These are phyloP conservation scores for Etheostoma cragini DNA, from an alignment of 2,113 vertebrate species.

Conservation along the genomic window DNA sequence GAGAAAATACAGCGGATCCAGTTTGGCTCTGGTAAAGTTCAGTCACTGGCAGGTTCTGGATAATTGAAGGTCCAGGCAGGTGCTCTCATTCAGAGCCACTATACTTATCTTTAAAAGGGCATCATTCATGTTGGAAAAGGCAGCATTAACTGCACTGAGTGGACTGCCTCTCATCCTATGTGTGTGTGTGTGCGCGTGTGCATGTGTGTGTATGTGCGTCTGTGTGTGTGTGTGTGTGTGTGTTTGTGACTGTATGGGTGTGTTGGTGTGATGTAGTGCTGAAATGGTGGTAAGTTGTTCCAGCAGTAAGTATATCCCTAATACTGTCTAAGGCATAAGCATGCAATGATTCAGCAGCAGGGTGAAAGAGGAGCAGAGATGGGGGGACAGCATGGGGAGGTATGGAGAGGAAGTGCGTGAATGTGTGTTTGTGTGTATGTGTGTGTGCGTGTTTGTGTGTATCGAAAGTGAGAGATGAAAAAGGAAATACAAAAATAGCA, in stretches of 20 bases:
- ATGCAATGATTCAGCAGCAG: not conserved
- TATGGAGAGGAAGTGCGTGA: not conserved
- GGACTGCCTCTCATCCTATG: slow-evolving; percentile 8
- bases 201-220: not conserved
- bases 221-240: not conserved
- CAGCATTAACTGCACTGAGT: slow-evolving; percentile 40
- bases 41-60: slow-evolving; percentile 14
- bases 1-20: slow-evolving; percentile 34
- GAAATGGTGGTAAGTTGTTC: not conserved
- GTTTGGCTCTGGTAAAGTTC: slow-evolving; percentile 41
- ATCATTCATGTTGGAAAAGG: slow-evolving; percentile 39
- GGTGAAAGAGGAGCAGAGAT: not conserved
- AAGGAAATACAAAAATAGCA: not conserved
- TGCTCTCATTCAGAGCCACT: slow-evolving; percentile 40
- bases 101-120: slow-evolving; percentile 51
- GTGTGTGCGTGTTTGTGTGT: no score
- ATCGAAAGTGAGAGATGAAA: not conserved
- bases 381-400: no score
- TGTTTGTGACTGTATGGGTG: not conserved
- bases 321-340: not conserved
- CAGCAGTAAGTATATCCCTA: not conserved
- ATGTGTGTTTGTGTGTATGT: not conserved
- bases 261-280: not conserved
- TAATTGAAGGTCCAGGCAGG: slow-evolving; percentile 57
- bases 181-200: slow-evolving; percentile 3